Conservation (phyloP, 2,888 invertebrate genomes). For the Ophion obscuratus region DNA sequence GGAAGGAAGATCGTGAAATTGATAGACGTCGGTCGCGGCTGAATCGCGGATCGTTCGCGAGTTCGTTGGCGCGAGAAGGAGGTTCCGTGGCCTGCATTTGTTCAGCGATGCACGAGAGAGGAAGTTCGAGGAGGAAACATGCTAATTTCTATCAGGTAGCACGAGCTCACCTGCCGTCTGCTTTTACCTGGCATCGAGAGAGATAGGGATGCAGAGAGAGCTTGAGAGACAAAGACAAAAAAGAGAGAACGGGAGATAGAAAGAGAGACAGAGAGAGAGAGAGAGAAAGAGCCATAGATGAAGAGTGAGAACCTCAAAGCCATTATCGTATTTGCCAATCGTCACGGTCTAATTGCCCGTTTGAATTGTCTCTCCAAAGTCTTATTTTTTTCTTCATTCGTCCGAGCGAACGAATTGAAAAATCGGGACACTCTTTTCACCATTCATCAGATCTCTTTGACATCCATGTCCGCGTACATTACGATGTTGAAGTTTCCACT, state of each 20-base stretch:
- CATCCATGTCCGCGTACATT: not conserved
- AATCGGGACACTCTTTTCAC: conserved; percentile 18
- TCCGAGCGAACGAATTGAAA: conserved; percentile 38
- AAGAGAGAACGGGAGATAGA: not conserved
- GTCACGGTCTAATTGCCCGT: conserved; percentile 70
- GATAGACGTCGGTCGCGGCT: conserved; percentile 28
- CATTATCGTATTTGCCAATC: conserved; percentile 69
- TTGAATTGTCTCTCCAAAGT: conserved; percentile 61
- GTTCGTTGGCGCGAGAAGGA: conserved; percentile 63
- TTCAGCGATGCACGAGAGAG: conserved; percentile 74
- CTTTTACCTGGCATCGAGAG: conserved; percentile 70
- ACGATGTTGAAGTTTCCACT: not conserved
- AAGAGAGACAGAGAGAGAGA: not conserved
- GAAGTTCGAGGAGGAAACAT: conserved; percentile 73
- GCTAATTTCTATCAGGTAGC: conserved; percentile 73
- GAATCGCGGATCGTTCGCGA: conserved; percentile 39
- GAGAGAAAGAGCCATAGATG: conserved; percentile 13
- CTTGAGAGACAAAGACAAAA: not conserved
- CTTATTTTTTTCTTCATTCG: conserved; percentile 38
- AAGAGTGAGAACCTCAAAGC: conserved; percentile 56
- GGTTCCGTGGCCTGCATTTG: conserved; percentile 74
- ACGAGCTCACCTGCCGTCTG: conserved; percentile 59
- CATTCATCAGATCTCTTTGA: not conserved
- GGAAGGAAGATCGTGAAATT: conserved; percentile 21
- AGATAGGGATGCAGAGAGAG: not conserved